Evolutionary conservation across 2,888 invertebrate genomes (phyloP).

Genomic region (Salticus scenicus): DNA sequence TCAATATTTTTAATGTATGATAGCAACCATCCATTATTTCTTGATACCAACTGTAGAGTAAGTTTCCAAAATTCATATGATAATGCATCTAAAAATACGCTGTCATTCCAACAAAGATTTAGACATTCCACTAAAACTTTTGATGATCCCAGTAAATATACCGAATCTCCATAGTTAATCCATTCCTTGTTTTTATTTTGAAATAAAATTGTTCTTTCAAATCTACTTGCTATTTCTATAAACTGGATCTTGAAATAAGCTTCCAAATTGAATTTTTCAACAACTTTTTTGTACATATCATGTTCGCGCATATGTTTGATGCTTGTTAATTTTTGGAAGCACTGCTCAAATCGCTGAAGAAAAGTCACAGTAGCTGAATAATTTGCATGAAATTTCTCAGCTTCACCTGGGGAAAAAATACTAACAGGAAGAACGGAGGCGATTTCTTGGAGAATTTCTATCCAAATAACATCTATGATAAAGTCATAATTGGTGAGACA

Average conservation of each 20-base stretch:
- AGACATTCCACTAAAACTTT: not conserved
- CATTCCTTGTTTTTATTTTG: conserved; percentile 13
- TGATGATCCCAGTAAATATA: not conserved
- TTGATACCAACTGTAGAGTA: not conserved
- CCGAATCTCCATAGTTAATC: not conserved
- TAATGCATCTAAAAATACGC: not conserved
- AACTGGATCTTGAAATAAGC: conserved; percentile 96
- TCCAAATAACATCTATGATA: too few relatives aligned
- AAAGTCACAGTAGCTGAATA: not conserved
- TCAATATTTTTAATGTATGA: too few relatives aligned
- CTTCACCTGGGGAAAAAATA: too few relatives aligned
- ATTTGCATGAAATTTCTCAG: not conserved
- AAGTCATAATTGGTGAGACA: too few relatives aligned
- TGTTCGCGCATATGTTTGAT: conserved; percentile 81
- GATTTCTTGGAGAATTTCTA: too few relatives aligned
- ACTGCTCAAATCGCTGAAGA: not conserved
- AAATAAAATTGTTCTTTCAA: conserved; percentile 78
- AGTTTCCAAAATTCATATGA: not conserved
- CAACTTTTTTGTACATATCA: conserved; percentile 85
- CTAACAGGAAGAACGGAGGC: too few relatives aligned
- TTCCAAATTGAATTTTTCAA: conserved; percentile 92
- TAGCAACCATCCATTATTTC: not conserved
- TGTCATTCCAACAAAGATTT: not conserved
- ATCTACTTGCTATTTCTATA: conserved; percentile 89
- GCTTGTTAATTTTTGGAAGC: not conserved